These are phyloP conservation scores for Porites evermanni DNA, from an alignment of 92 coral and sea anemone species.

Conservation along the genomic window DNA sequence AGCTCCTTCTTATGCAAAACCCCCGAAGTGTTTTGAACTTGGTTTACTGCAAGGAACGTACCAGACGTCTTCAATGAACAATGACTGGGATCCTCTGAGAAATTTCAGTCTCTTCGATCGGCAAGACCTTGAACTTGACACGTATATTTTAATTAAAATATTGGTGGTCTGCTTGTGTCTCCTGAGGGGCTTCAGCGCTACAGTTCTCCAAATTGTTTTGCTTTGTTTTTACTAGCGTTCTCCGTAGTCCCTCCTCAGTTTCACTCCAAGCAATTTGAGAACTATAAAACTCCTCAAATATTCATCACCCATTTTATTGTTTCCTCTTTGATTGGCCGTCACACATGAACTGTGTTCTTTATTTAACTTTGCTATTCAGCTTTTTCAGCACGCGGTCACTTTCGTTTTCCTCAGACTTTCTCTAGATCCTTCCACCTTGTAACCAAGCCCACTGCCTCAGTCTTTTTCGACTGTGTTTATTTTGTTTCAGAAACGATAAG, in stretches of 20 bases:
- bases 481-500: constrained; percentile 7
- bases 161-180: constrained; percentile 10
- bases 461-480: neutral
- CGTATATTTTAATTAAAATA: neutral
- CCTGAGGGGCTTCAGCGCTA: neutral
- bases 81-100: neutral
- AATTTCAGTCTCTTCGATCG: neutral
- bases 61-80: neutral
- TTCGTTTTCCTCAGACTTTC: neutral
- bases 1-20: constrained; percentile 5
- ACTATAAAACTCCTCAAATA: neutral
- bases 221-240: neutral
- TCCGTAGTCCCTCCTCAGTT: neutral
- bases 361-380: neutral
- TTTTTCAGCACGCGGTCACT: neutral
- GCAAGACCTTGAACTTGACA: constrained; percentile 7
- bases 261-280: neutral
- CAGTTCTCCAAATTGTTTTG: neutral
- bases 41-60: neutral
- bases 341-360: neutral
- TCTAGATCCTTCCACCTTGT: constrained; percentile 1
- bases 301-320: neutral
- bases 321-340: neutral
- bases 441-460: neutral
- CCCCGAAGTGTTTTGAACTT: neutral